Percentiles rank a stretch among this genome's conserved stretches.
These are phyloP conservation scores for Taphrorychus bicolor DNA, from an alignment of 2,888 invertebrate species.

Conservation along the genomic window DNA sequence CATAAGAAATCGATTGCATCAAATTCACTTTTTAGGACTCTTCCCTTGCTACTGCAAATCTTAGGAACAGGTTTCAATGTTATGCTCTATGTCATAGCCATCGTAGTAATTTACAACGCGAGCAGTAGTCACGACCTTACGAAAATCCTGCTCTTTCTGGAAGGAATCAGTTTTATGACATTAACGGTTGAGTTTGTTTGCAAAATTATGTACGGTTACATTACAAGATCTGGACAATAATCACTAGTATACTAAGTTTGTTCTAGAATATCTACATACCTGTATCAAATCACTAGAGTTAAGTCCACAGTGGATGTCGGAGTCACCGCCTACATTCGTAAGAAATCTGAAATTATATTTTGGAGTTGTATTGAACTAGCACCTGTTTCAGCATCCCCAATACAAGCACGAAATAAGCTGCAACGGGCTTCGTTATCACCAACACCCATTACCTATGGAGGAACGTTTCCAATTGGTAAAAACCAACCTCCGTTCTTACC, in stretches of 20 bases:
- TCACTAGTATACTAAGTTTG: slow-evolving; percentile 1
- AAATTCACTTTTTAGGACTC: slow-evolving; percentile 29
- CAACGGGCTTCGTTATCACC: slow-evolving; percentile 16
- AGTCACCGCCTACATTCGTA: slow-evolving; percentile 30
- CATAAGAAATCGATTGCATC: not conserved
- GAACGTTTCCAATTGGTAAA: slow-evolving; percentile 35
- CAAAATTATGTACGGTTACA: slow-evolving; percentile 37
- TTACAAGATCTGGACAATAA: no score
- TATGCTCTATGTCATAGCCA: not conserved
- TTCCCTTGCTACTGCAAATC: slow-evolving; percentile 22
- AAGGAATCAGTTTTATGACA: slow-evolving; percentile 19
- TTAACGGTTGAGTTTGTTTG: slow-evolving; percentile 31
- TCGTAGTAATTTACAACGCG: slow-evolving; percentile 14
- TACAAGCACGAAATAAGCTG: slow-evolving; percentile 8
- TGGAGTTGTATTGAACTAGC: no score
- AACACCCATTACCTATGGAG: slow-evolving; percentile 33
- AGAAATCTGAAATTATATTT: not conserved
- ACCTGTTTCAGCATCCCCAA: slow-evolving; percentile 6
- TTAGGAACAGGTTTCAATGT: slow-evolving; percentile 4
- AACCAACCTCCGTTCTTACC: slow-evolving; percentile 29
- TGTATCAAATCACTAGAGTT: slow-evolving; percentile 24
- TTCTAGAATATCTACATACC: slow-evolving; percentile 31
- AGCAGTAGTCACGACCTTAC: slow-evolving; percentile 15
- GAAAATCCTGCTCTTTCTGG: slow-evolving; percentile 4
- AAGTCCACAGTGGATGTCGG: slow-evolving; percentile 29